phyloP scores from a whole-genome alignment of 2,888 invertebrate species.

The Cantharis nigra region DNA sequence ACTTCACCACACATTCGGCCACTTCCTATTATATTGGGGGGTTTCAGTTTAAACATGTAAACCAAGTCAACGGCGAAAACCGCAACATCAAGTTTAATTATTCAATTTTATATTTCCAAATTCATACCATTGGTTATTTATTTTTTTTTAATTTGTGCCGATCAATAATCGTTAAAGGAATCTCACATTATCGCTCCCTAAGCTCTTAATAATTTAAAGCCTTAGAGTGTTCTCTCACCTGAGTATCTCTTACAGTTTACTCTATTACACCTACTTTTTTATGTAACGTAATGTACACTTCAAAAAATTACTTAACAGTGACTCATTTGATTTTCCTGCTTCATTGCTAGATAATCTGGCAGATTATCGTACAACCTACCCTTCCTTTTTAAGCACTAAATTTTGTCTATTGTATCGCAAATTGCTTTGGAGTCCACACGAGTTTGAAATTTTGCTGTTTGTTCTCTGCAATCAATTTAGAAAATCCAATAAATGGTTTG shows the following conservation, averaged over 20 bases:
- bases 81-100: neutral
- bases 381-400: neutral
- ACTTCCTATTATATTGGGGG: neutral
- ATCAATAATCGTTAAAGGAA: neutral
- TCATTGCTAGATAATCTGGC: neutral
- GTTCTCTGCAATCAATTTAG: neutral
- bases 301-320: neutral
- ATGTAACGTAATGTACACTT: neutral
- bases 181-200: neutral
- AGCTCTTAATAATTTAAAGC: neutral
- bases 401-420: neutral
- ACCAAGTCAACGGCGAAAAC: neutral
- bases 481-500: neutral
- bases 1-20: neutral
- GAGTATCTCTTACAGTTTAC: neutral
- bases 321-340: neutral
- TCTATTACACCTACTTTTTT: neutral
- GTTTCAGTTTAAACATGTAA: neutral
- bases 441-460: neutral
- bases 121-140: no score
- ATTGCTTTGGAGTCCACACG: neutral
- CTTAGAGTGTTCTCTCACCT: neutral
- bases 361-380: neutral
- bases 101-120: no score
- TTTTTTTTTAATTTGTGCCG: neutral